A percentile compares a stretch with the other conserved stretches of the same genome.
phyloP scores from a whole-genome alignment of 2,113 vertebrate species.

The Psittacula cyanocephala region DNA sequence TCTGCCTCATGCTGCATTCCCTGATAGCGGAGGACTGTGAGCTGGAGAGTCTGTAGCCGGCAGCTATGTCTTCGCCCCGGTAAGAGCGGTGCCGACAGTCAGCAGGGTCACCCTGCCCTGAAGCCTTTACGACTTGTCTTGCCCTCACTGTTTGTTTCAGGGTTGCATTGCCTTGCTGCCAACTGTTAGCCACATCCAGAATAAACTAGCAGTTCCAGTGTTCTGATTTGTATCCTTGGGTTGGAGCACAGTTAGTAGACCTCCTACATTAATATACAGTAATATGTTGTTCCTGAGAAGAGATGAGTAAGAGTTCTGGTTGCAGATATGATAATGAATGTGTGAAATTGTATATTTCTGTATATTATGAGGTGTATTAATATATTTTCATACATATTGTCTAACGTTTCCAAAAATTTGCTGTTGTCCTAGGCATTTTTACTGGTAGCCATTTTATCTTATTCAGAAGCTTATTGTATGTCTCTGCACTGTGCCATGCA shows the following conservation, averaged over 20 bases:
- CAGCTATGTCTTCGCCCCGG: rapidly evolving
- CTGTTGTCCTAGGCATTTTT: background rate
- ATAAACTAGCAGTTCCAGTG: background rate
- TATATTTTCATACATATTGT: background rate
- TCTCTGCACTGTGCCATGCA: background rate
- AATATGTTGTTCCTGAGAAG: background rate
- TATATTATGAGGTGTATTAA: background rate
- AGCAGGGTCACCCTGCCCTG: background rate
- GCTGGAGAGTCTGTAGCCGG: rapidly evolving
- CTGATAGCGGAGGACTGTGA: rapidly evolving
- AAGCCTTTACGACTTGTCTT: background rate
- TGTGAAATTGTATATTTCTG: background rate
- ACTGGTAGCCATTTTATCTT: background rate
- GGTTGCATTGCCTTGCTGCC: background rate
- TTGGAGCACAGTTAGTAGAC: background rate
- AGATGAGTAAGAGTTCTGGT: background rate
- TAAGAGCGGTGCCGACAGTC: rapidly evolving
- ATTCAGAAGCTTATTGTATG: background rate
- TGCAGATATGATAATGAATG: background rate
- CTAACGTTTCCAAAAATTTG: background rate
- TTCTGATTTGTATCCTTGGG: background rate
- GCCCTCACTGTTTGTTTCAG: background rate
- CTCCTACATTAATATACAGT: rapidly evolving
- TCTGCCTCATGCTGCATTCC: rapidly evolving
- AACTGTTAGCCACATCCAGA: background rate